Percentiles rank a stretch among this genome's conserved stretches.
Conservation (phyloP, 2,888 invertebrate genomes). For the Drosophila helvetica region DNA sequence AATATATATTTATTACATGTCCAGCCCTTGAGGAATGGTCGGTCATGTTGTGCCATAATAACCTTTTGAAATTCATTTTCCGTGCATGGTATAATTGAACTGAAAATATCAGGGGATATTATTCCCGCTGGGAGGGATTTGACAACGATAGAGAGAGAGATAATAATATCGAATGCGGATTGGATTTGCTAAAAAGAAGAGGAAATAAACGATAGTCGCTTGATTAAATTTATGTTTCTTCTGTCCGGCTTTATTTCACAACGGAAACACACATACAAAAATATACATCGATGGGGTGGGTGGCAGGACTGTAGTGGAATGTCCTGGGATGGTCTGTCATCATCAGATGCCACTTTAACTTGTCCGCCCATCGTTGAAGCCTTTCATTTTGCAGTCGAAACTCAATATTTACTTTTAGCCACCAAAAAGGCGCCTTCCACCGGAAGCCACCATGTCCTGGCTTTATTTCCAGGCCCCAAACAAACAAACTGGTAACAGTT, state of each 20-base stretch:
- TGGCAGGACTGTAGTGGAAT: neutral
- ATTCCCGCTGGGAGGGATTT: neutral
- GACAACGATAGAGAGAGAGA: constrained; percentile 23
- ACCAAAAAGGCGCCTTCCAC: constrained; percentile 37
- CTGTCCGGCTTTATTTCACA: constrained; percentile 26
- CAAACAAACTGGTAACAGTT: constrained; percentile 57
- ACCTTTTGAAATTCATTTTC: constrained; percentile 56
- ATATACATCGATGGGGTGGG: neutral
- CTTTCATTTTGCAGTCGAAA: constrained; percentile 24
- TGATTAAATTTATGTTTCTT: constrained; percentile 67
- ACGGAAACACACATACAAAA: constrained; percentile 17
- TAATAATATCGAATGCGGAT: constrained; percentile 64
- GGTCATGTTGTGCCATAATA: constrained; percentile 54
- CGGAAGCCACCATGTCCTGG: constrained; percentile 9
- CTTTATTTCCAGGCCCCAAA: constrained; percentile 49
- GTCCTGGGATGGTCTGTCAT: constrained; percentile 18
- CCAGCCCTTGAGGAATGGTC: constrained; percentile 58
- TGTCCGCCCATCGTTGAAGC: constrained; percentile 29
- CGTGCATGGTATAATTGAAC: constrained; percentile 61
- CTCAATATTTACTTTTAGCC: constrained; percentile 58
- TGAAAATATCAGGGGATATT: constrained; percentile 14
- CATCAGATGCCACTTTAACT: constrained; percentile 34
- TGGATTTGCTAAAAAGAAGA: constrained; percentile 64
- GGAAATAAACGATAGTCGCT: constrained; percentile 66
- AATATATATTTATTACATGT: constrained; percentile 57